Conservation (phyloP, 2,797 vertebrate species). For the Hybognathus amarus region DNA sequence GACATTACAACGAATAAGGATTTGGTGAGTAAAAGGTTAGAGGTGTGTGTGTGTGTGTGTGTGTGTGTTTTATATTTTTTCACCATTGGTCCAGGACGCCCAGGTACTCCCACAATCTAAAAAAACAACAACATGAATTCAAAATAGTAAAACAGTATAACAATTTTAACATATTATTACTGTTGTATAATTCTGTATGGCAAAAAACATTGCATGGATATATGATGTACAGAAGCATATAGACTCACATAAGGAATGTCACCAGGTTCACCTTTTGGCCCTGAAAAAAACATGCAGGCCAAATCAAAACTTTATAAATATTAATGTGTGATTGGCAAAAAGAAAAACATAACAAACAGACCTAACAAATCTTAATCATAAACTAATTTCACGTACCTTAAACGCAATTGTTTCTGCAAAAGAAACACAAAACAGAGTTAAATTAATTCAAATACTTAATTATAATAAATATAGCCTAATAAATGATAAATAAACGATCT, state of each 20-base stretch:
- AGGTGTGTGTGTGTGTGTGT: too few species aligned
- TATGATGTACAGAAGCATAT: neutral
- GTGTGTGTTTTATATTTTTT: slow-evolving; percentile 60
- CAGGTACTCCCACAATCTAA: slow-evolving; percentile 88
- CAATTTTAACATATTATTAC: neutral
- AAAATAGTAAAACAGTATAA: neutral
- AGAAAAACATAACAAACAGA: neutral
- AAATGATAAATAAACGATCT: neutral
- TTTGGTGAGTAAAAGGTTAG: too few species aligned
- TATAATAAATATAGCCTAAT: neutral
- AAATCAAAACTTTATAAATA: neutral
- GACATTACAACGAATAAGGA: neutral
- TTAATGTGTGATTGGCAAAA: neutral
- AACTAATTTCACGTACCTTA: slow-evolving; percentile 84
- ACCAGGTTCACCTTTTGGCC: slow-evolving; percentile 95
- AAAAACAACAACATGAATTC: neutral
- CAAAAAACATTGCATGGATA: neutral
- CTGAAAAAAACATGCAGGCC: slow-evolving; percentile 66
- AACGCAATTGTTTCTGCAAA: slow-evolving; percentile 78
- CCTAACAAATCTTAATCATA: neutral
- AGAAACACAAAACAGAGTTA: neutral
- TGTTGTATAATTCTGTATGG: neutral
- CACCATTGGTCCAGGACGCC: slow-evolving; percentile 84
- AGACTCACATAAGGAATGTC: slow-evolving; percentile 91
- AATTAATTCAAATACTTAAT: neutral